A percentile compares a stretch with the other conserved stretches of the same genome.
Evolutionary conservation across 2,888 invertebrate genomes (phyloP).

Genomic region (Drosophila austrosaltans): DNA sequence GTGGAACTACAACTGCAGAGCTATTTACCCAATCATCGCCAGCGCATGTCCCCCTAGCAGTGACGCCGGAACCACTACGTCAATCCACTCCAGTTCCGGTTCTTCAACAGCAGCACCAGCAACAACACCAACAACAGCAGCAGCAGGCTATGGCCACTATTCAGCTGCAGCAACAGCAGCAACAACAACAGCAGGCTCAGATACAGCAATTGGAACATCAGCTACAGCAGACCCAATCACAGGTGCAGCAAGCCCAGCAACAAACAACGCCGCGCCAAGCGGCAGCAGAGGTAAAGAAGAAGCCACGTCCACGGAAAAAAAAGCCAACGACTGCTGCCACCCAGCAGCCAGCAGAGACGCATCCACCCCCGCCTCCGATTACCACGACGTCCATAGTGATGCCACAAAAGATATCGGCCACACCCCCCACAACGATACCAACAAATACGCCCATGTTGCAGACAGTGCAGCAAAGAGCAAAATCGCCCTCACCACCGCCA

Average conservation of each 20-base stretch:
- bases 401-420: slow-evolving; percentile 57
- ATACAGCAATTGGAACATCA: slow-evolving; percentile 66
- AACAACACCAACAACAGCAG: slow-evolving; percentile 75
- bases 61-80: slow-evolving; percentile 80
- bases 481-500: slow-evolving; percentile 71
- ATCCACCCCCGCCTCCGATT: background rate
- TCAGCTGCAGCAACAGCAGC: slow-evolving; percentile 76
- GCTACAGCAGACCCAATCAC: slow-evolving; percentile 72
- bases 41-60: slow-evolving; percentile 76
- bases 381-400: slow-evolving; percentile 16
- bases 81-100: slow-evolving; percentile 75
- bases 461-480: slow-evolving; percentile 29
- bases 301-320: slow-evolving; percentile 76
- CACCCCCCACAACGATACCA: slow-evolving; percentile 26
- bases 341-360: slow-evolving; percentile 20
- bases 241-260: slow-evolving; percentile 65
- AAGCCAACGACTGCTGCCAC: slow-evolving; percentile 49
- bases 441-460: slow-evolving; percentile 16
- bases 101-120: slow-evolving; percentile 64
- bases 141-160: slow-evolving; percentile 75
- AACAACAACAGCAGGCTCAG: slow-evolving; percentile 73
- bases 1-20: slow-evolving; percentile 48
- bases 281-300: slow-evolving; percentile 70
- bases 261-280: slow-evolving; percentile 33
- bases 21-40: slow-evolving; percentile 77